phyloP scores from a whole-genome alignment of 2,797 vertebrate genomes.

The Manis javanica region DNA sequence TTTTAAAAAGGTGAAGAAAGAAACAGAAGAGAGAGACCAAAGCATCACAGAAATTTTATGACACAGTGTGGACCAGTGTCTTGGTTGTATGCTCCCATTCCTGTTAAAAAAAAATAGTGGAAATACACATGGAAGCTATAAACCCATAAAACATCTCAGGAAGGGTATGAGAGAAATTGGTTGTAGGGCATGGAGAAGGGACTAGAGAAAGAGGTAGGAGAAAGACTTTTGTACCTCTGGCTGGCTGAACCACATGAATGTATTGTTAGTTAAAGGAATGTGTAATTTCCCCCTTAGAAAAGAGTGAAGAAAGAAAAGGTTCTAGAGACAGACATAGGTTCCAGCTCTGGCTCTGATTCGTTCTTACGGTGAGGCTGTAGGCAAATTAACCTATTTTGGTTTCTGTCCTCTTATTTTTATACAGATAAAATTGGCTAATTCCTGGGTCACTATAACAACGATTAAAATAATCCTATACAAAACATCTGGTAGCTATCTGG shows the following conservation, averaged over 20 bases:
- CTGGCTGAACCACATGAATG: neutral
- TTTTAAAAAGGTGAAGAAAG: conserved; percentile 17
- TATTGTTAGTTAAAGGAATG: neutral
- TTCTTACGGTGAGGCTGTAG: neutral
- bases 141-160: neutral
- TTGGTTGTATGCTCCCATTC: neutral
- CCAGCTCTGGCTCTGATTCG: neutral
- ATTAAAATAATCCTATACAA: conserved; percentile 45
- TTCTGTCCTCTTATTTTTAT: conserved; percentile 35
- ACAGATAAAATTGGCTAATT: neutral
- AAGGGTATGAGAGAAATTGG: neutral
- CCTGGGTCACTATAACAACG: neutral
- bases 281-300: neutral
- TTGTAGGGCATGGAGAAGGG: neutral
- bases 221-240: neutral
- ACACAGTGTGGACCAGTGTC: neutral
- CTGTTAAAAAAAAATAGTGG: neutral
- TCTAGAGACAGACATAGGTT: neutral
- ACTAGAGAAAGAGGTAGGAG: neutral
- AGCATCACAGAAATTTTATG: neutral
- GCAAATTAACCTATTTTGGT: conserved; percentile 4
- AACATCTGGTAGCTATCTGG: conserved; percentile 35
- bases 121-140: neutral
- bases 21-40: neutral
- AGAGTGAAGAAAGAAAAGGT: neutral